A percentile compares a stretch with the other conserved stretches of the same genome.
These are phyloP conservation scores for Umimayanthus chanpuru DNA, from an alignment of 92 coral and sea anemone species.

Conservation along the genomic window DNA sequence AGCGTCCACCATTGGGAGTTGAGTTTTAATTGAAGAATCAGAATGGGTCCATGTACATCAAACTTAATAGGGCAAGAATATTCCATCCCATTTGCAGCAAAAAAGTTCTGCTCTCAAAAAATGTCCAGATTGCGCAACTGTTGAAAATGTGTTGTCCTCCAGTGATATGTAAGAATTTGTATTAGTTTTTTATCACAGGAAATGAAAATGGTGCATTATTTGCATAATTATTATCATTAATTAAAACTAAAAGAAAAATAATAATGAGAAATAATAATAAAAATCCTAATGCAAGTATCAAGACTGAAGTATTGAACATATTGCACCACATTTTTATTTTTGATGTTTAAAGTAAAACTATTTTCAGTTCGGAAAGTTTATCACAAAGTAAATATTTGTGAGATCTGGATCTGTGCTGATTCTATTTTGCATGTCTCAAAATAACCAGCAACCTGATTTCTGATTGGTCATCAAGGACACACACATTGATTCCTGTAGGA, in stretches of 20 bases:
- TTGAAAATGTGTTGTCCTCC: not conserved
- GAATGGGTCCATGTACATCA: too few species aligned
- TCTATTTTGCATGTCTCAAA: conserved; percentile 27
- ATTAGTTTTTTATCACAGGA: not conserved
- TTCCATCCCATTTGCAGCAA: not conserved
- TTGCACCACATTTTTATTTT: not conserved
- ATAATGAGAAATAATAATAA: not conserved
- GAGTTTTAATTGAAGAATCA: too few species aligned
- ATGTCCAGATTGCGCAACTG: not conserved
- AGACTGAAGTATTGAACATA: not conserved
- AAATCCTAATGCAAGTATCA: not conserved
- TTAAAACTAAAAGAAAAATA: not conserved
- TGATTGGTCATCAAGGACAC: not conserved
- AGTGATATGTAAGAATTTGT: conserved; percentile 19
- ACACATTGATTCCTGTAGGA: not conserved
- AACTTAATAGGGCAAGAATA: not conserved
- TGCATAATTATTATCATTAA: conserved; percentile 12
- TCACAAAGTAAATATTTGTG: conserved; percentile 14
- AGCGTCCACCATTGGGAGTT: not conserved
- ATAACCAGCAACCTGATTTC: not conserved
- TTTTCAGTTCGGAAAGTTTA: not conserved
- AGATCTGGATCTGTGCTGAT: not conserved
- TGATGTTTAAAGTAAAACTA: not conserved
- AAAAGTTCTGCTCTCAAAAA: not conserved
- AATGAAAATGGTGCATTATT: not conserved